Conservation (phyloP, 2,797 vertebrate genomes). For the Cynopterus sphinx region DNA sequence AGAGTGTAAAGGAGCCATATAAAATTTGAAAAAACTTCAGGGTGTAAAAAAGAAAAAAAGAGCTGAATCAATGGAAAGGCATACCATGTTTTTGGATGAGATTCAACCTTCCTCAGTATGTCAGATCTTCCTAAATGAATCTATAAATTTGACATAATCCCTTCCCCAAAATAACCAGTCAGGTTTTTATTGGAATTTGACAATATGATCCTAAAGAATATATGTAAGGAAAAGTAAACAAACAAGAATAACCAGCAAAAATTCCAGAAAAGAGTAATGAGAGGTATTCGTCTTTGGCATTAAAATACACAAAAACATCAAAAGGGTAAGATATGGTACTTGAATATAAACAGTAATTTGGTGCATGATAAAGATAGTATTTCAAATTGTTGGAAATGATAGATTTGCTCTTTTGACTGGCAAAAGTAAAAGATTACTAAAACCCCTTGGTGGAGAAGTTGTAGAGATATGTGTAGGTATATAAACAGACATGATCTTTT, state of each 20-base stretch:
- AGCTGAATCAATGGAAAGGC: neutral
- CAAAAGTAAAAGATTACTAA: neutral
- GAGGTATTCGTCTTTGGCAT: neutral
- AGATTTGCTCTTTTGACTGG: neutral
- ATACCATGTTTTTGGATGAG: neutral
- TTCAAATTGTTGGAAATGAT: neutral
- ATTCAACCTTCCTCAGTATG: neutral
- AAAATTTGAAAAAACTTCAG: constrained; percentile 24
- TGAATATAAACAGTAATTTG: neutral
- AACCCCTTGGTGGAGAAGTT: neutral
- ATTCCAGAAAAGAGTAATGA: neutral
- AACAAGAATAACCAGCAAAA: neutral
- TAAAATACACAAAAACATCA: neutral
- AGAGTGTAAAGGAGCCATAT: neutral
- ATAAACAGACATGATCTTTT: neutral
- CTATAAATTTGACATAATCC: neutral
- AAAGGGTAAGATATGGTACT: neutral
- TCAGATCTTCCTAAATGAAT: neutral
- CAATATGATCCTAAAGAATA: neutral
- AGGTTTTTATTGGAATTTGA: constrained; percentile 18
- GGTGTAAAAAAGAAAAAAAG: neutral
- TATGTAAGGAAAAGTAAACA: neutral
- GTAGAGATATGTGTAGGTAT: neutral
- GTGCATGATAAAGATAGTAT: neutral
- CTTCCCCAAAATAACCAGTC: neutral